phyloP scores from a whole-genome alignment of 2,113 vertebrate genomes.

The Pseudopipra pipra region DNA sequence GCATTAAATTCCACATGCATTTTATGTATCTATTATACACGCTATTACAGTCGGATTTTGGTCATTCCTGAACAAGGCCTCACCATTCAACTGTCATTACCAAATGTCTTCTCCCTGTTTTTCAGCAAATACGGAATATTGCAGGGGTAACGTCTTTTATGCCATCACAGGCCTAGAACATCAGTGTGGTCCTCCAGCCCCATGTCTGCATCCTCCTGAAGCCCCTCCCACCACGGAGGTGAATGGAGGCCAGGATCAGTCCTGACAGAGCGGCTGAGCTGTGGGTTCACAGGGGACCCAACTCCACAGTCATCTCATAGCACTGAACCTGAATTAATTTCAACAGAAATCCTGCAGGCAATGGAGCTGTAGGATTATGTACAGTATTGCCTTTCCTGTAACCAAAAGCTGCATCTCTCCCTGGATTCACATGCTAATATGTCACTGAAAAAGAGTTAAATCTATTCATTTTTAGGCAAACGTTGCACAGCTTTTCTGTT shows the following conservation, averaged over 20 bases:
- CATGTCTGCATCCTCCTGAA: not conserved
- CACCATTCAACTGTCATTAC: constrained; percentile 25
- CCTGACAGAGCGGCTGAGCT: not conserved
- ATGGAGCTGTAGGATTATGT: not conserved
- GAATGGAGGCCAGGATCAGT: not conserved
- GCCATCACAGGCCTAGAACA: not conserved
- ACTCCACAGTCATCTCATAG: not conserved
- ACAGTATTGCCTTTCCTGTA: not conserved
- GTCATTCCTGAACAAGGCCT: constrained; percentile 69
- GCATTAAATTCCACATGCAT: constrained; percentile 60
- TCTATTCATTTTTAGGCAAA: not conserved
- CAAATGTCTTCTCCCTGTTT: constrained; percentile 10
- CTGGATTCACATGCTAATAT: not conserved
- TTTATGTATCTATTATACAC: constrained; percentile 63
- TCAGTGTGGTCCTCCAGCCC: not conserved
- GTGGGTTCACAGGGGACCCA: not conserved
- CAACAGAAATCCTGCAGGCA: not conserved
- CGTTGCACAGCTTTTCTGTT: not conserved
- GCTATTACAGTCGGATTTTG: constrained; percentile 48
- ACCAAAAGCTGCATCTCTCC: not conserved
- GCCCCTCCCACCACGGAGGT: not conserved
- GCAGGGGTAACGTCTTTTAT: constrained; percentile 16
- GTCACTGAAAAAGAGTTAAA: not conserved
- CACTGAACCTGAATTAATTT: not conserved
- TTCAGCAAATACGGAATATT: not conserved